phyloP scores from a whole-genome alignment of 2,113 vertebrate species.

The Dunckerocampus dactyliophorus region DNA sequence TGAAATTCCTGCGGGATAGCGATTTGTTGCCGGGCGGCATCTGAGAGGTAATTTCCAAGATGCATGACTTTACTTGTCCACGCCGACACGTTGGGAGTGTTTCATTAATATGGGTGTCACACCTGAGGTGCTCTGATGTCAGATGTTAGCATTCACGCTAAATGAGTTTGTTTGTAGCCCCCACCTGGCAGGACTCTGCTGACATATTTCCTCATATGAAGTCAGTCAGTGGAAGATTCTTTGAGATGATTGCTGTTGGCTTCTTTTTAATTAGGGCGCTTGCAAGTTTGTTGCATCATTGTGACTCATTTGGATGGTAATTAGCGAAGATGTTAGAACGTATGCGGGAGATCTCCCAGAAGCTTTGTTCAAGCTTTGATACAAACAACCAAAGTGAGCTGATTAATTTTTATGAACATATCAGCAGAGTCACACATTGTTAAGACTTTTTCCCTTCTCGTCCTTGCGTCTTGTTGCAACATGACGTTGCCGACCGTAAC shows the following conservation, averaged over 20 bases:
- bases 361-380: conserved; percentile 6
- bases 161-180: conserved; percentile 36
- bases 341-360: background rate
- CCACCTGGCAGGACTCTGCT: conserved; percentile 1
- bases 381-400: conserved; percentile 2
- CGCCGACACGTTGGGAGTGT: conserved; percentile 18
- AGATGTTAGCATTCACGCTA: conserved; percentile 42
- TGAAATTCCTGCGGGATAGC: conserved; percentile 21
- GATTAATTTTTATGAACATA: background rate
- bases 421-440: background rate
- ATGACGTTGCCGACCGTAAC: conserved; percentile 1
- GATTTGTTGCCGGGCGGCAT: conserved; percentile 29
- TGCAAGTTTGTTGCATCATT: conserved; percentile 17
- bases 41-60: conserved; percentile 48
- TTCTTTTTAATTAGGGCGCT: conserved; percentile 13
- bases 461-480: background rate
- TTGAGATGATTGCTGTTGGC: conserved; percentile 10
- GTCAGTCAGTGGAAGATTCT: conserved; percentile 30
- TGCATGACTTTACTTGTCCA: conserved; percentile 45
- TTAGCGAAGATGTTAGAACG: background rate
- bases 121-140: conserved; percentile 38
- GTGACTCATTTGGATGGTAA: conserved; percentile 7
- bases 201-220: conserved; percentile 28
- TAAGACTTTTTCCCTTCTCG: background rate
- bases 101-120: conserved; percentile 48